phyloP scores from a whole-genome alignment of 2,797 vertebrate species.

The Arnoldichthys spilopterus region DNA sequence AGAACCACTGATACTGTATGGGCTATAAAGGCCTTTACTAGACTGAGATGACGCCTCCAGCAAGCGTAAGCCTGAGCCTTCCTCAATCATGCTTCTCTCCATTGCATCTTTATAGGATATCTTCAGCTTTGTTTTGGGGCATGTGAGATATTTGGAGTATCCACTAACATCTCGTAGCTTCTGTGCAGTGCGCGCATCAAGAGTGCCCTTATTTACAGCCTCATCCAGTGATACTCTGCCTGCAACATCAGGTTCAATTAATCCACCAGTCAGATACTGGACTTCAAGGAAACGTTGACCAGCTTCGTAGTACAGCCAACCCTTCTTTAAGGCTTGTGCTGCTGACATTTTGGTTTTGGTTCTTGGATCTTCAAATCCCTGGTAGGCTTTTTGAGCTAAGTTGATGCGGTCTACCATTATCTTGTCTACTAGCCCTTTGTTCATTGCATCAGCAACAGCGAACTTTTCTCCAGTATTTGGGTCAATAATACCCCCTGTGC shows the following conservation, averaged over 20 bases:
- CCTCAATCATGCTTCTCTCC: conserved; percentile 96
- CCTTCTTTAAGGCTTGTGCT: conserved; percentile 96
- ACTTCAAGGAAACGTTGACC: conserved; percentile 97
- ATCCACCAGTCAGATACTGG: conserved; percentile 95
- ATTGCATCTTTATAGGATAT: conserved; percentile 98
- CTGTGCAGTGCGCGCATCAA: conserved; percentile 92
- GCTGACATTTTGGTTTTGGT: conserved; percentile 98
- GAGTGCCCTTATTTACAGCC: conserved; percentile 89
- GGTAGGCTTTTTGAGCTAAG: conserved; percentile 94
- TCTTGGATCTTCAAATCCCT: conserved; percentile 96
- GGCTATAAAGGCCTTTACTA: conserved; percentile 97
- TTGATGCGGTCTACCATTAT: conserved; percentile 98
- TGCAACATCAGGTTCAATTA: conserved; percentile 88
- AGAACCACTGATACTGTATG: conserved; percentile 90
- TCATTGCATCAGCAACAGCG: conserved; percentile 85
- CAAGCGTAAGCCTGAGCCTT: conserved; percentile 88
- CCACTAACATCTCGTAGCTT: conserved; percentile 91
- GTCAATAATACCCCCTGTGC: conserved; percentile 96
- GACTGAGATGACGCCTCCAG: conserved; percentile 95
- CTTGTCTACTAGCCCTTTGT: conserved; percentile 92
- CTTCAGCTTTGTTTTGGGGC: conserved; percentile 98
- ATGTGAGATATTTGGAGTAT: conserved; percentile 96
- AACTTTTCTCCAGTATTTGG: conserved; percentile 89
- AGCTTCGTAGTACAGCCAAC: conserved; percentile 97
- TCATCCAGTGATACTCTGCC: conserved; percentile 90